These are phyloP conservation scores for Amblyopsis hoosieri DNA, from an alignment of 2,797 vertebrate genomes.

Conservation along the genomic window DNA sequence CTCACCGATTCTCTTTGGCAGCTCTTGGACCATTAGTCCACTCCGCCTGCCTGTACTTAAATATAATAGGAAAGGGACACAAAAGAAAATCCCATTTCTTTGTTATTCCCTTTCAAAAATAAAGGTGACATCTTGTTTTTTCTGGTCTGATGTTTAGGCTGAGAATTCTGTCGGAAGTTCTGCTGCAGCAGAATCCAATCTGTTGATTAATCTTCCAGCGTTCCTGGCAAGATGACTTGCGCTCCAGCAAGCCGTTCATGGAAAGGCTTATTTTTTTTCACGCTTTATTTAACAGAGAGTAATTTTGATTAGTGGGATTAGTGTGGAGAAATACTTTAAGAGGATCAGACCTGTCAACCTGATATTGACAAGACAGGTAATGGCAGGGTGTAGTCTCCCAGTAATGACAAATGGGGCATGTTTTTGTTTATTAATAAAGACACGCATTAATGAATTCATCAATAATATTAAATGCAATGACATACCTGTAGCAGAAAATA, in stretches of 20 bases:
- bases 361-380: slow-evolving; percentile 77
- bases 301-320: slow-evolving; percentile 98
- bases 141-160: slow-evolving; percentile 36
- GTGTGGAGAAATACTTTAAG: slow-evolving; percentile 91
- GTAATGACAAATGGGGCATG: neutral
- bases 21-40: slow-evolving; percentile 36
- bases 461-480: slow-evolving; percentile 21
- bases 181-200: slow-evolving; percentile 81
- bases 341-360: slow-evolving; percentile 88
- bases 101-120: slow-evolving; percentile 19
- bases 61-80: slow-evolving; percentile 5
- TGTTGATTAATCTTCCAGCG: slow-evolving; percentile 87
- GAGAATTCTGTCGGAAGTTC: slow-evolving; percentile 63
- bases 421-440: neutral
- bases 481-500: too few species aligned
- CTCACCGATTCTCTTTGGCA: slow-evolving; percentile 71
- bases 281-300: slow-evolving; percentile 98
- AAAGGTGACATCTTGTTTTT: slow-evolving; percentile 2
- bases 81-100: slow-evolving; percentile 36
- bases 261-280: slow-evolving; percentile 92
- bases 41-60: slow-evolving; percentile 24
- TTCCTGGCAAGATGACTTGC: slow-evolving; percentile 84
- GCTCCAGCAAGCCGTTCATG: slow-evolving; percentile 87
- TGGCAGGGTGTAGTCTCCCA: slow-evolving; percentile 23
- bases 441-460: neutral